Conservation (phyloP, 92 coral and sea anemone species). For the Epizoanthus stellaris region DNA sequence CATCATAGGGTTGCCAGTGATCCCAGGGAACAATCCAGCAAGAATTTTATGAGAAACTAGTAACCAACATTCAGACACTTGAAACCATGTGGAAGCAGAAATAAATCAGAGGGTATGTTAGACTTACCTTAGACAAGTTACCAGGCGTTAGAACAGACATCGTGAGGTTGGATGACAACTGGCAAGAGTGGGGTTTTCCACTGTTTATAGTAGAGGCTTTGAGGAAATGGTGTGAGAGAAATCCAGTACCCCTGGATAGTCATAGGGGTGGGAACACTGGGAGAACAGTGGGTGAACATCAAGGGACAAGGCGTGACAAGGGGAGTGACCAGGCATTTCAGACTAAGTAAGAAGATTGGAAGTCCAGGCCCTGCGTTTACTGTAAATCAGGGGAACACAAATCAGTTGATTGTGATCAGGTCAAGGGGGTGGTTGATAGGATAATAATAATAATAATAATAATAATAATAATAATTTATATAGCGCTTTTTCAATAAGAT, state of each 20-base stretch:
- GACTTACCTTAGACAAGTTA: conserved; percentile 14
- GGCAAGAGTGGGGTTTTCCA: conserved; percentile 30
- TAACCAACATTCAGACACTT: conserved; percentile 30
- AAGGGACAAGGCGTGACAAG: conserved; percentile 6
- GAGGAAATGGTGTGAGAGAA: conserved; percentile 23
- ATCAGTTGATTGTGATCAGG: conserved; percentile 22
- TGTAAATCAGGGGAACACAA: conserved; percentile 22
- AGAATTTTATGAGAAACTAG: conserved; percentile 53
- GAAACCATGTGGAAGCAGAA: conserved; percentile 41
- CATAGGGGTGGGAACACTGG: conserved; percentile 10
- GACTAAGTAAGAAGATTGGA: no score
- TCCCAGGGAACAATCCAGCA: conserved; percentile 48
- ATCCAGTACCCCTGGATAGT: not conserved
- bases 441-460: no score
- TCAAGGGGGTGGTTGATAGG: conserved; percentile 4
- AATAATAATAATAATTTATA: no score
- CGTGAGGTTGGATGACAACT: no score
- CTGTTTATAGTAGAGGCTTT: not conserved
- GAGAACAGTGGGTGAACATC: not conserved
- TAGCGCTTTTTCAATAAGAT: no score
- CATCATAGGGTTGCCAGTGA: conserved; percentile 46
- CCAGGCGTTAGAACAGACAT: not conserved
- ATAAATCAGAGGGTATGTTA: conserved; percentile 39
- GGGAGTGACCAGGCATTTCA: not conserved
- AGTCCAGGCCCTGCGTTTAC: conserved; percentile 11